phyloP scores from a whole-genome alignment of 2,888 invertebrate species.

The Melanostoma mellinum region DNA sequence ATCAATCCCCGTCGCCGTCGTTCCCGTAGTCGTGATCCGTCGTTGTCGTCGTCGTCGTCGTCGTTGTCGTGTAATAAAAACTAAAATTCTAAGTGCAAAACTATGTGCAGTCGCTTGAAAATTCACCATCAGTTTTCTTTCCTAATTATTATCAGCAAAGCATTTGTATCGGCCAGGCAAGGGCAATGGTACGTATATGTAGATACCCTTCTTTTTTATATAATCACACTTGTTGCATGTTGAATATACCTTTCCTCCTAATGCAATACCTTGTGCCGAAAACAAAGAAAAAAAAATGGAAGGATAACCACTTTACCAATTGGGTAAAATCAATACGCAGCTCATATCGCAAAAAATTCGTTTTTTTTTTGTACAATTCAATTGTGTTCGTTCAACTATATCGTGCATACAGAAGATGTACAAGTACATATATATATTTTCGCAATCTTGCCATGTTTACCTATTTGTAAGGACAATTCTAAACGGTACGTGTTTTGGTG shows the following conservation, averaged over 20 bases:
- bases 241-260: constrained; percentile 23
- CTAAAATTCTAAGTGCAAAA: constrained; percentile 43
- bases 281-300: constrained; percentile 10
- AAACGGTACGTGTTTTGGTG: constrained; percentile 24
- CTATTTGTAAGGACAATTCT: constrained; percentile 27
- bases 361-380: constrained; percentile 18
- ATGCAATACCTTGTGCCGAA: background rate
- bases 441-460: constrained; percentile 45
- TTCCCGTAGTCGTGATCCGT: no score
- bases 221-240: constrained; percentile 69
- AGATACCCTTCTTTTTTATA: constrained; percentile 32
- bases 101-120: constrained; percentile 50
- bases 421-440: constrained; percentile 40
- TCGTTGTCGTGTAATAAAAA: background rate
- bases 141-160: constrained; percentile 31
- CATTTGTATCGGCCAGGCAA: constrained; percentile 47
- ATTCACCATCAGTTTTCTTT: constrained; percentile 27
- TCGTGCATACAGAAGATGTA: background rate
- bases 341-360: constrained; percentile 40
- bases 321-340: constrained; percentile 65
- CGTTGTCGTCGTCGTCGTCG: no score
- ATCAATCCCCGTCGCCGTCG: constrained; percentile 5
- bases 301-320: constrained; percentile 44
- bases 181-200: constrained; percentile 62
- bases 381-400: background rate